These are phyloP conservation scores for Pheucticus melanocephalus DNA, from an alignment of 2,113 vertebrate species.

Conservation along the genomic window DNA sequence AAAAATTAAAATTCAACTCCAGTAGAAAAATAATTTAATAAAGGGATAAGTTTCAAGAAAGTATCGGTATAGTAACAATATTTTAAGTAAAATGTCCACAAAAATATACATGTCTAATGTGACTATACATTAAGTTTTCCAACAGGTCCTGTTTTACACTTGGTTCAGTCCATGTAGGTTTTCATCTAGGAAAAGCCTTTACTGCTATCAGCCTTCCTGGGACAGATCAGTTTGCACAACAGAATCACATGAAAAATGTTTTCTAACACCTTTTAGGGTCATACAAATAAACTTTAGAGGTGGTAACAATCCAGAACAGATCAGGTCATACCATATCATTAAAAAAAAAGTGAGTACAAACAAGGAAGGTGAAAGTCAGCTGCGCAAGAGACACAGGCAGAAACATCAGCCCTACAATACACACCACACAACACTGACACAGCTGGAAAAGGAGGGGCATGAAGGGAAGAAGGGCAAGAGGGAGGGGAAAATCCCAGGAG, in stretches of 20 bases:
- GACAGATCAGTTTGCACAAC: not conserved
- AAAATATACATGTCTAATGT: conserved; percentile 68
- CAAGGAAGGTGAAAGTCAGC: not conserved
- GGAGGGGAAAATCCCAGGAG: not conserved
- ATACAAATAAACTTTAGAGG: conserved; percentile 4
- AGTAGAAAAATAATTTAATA: conserved; percentile 80
- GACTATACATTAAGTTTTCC: conserved; percentile 71
- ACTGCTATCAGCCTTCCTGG: not conserved
- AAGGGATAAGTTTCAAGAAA: conserved; percentile 85
- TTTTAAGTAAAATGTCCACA: conserved; percentile 78
- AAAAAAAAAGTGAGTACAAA: not conserved
- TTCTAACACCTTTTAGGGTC: conserved; percentile 3
- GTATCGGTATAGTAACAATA: conserved; percentile 82
- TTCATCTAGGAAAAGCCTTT: not conserved
- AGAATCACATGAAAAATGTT: not conserved
- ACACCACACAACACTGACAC: not conserved
- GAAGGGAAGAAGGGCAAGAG: not conserved
- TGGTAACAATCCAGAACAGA: conserved; percentile 11
- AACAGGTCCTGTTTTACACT: not conserved
- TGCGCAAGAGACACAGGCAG: not conserved
- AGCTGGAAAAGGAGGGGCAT: not conserved
- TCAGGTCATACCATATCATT: not conserved
- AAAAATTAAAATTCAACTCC: conserved; percentile 58
- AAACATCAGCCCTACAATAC: not conserved
- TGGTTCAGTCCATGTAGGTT: not conserved